phyloP scores from a whole-genome alignment of 2,113 vertebrate genomes.

The Syrmaticus mikado region DNA sequence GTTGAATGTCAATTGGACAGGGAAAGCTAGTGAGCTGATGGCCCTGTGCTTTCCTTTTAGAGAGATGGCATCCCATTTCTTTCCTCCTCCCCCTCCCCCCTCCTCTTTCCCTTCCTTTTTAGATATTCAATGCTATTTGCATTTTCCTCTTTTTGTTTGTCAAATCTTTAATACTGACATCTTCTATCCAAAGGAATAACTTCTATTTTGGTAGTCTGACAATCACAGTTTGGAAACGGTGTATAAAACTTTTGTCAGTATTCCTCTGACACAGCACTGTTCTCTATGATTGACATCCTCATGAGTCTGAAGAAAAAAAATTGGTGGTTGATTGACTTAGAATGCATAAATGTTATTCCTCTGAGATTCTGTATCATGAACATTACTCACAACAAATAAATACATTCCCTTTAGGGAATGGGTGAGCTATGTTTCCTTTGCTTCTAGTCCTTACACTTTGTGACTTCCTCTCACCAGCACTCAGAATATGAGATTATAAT shows the following conservation, averaged over 20 bases:
- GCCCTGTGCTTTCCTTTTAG: rapidly evolving
- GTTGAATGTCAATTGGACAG: rapidly evolving
- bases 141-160: background rate
- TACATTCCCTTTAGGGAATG: background rate
- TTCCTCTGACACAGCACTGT: background rate
- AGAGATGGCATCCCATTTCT: background rate
- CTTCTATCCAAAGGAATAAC: background rate
- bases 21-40: background rate
- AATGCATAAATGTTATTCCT: background rate
- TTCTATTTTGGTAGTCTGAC: background rate
- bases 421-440: background rate
- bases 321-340: background rate
- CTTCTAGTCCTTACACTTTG: background rate
- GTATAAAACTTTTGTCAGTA: background rate
- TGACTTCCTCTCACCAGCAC: background rate
- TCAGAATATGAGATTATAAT: background rate
- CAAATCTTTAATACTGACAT: background rate
- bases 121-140: too few species aligned
- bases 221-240: background rate
- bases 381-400: background rate
- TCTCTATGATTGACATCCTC: background rate
- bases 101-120: background rate
- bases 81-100: too few species aligned
- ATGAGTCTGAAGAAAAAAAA: background rate
- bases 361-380: background rate